A percentile compares a stretch with the other conserved stretches of the same genome.
Conservation (phyloP, 2,797 vertebrate species). For the Schizothorax lantsangensis region DNA sequence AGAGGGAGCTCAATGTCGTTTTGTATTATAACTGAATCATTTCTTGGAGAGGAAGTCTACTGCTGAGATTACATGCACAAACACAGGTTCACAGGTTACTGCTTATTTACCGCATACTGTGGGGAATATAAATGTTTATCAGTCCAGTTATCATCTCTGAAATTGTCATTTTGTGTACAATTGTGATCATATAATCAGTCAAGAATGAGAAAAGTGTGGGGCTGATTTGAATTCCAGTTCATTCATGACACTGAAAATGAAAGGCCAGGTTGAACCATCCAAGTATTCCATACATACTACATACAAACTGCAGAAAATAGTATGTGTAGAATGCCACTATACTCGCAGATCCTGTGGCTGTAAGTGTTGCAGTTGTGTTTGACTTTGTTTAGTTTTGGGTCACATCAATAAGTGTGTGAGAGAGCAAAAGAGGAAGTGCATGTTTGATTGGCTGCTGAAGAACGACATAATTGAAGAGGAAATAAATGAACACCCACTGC, state of each 20-base stretch:
- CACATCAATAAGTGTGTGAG: conserved; percentile 2
- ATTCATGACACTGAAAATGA: background rate
- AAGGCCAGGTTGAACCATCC: background rate
- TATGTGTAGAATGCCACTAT: background rate
- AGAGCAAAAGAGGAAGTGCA: background rate
- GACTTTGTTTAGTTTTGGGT: background rate
- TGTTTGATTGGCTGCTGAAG: conserved; percentile 11
- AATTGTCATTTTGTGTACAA: background rate
- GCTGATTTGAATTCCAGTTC: background rate
- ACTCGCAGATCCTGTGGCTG: background rate
- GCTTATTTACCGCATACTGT: background rate
- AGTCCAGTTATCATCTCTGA: background rate
- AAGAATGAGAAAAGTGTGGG: background rate
- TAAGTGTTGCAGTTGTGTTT: background rate
- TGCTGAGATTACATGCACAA: background rate
- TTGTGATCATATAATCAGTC: background rate
- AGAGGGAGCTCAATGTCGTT: conserved; percentile 21
- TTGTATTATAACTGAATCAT: background rate
- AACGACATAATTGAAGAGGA: conserved; percentile 24
- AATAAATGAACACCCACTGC: conserved; percentile 35
- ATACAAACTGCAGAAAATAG: background rate
- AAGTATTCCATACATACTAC: background rate
- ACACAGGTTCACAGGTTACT: background rate
- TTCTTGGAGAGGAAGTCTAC: conserved; percentile 10
- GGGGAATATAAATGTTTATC: background rate